Evolutionary conservation across 2,888 invertebrate species (phyloP), one percentile per base, ranked within the genome.

Genomic region (Ochropacha duplaris): DNA sequence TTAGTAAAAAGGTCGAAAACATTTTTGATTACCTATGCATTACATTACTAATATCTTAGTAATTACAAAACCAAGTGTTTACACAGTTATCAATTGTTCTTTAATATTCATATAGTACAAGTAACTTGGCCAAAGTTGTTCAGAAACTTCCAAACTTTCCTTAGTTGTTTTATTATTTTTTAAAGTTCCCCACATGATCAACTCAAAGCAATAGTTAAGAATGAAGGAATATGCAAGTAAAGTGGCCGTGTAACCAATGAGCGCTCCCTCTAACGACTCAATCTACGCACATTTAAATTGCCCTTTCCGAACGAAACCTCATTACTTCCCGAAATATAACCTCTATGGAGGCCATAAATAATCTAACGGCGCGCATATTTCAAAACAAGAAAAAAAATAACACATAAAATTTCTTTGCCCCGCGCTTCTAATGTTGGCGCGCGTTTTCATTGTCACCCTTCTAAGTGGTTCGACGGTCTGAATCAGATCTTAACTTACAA

Each of bases 311-410:
- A 90, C 88, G 83, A 88, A 91, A 90, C 87, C 91, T 92, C 91
- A 91, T 92, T 92, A 92, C 91, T 90, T 87, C 88, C 90, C 88
- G 88, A 90, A 89, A 90, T 89, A 87, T 90, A 92, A 91, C 91
- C 91, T 91, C 91, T 87, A 88, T 89, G 91, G 91, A 86, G 83
- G 83, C 88, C 84, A 91, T 92, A 92, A 92, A 92, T 92, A 92
- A 90, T 81, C 79, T 87, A 92, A 92, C 89, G 88, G 90, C 84
- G 88, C 84, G 88, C 92, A 92, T 92, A 92, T 92, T 92, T 92
- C 92, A 92, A 90, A 92, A 92, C 92, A 91, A 90, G 87, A 90
- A 89, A 88, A 84, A 87, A 86, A 88, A 88, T 84, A 87, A 88
- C 86, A 91, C 90, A 90, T 90, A 91, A 92, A 89, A 92, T 88